Base-by-base conservation (phyloP, 1,140 invertebrate species). In the Wiebesia pumilae region DNA sequence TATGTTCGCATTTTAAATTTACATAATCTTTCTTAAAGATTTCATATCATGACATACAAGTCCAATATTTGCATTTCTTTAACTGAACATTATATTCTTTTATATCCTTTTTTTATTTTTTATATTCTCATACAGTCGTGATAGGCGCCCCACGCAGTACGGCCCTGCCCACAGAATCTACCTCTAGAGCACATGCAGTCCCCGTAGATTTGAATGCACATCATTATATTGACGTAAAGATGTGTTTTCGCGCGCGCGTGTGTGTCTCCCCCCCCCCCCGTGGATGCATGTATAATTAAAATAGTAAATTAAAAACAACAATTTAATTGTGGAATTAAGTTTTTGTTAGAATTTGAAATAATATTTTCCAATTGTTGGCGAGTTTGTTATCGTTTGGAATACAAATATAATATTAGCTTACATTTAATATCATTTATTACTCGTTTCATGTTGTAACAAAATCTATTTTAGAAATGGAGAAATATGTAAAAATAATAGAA, bases 81-180 rank as follows among this genome's bases (percentile, higher is more conserved):
- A n/a, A n/a, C n/a, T n/a, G n/a, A n/a, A n/a, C n/a, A n/a, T n/a
- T n/a, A n/a, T n/a, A 16, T 35, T 35, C 35, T 35, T 16, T 35
- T 69, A 10, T n/a, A 9, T 27, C 3, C 19, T 16, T 27, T 62
- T 27, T 62, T 62, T 6, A 69, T 35, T 3, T 73, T 38, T 19
- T 24, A 75, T 40, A 9, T 75, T 1, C 30, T 21, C 9, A 43
- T n/a, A 21, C 4, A 12, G 71, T 14, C 12, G 1, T 24, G 30
- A 7, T 27, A 81, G 24, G 54, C 54, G 35, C 54, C 51, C 19
- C 77, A 0, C 14, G 21, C 33, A 14, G 9, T 82, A 82, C 81
- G 81, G 81, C 81, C 81, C 81, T 82, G 62, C 40, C 14, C 24
- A 67, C 30, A 58, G 65, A 21, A 69, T 51, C 38, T 71, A 82